Base-by-base conservation (phyloP, 1,140 invertebrate genomes). In the Atopsyche davidsoni region DNA sequence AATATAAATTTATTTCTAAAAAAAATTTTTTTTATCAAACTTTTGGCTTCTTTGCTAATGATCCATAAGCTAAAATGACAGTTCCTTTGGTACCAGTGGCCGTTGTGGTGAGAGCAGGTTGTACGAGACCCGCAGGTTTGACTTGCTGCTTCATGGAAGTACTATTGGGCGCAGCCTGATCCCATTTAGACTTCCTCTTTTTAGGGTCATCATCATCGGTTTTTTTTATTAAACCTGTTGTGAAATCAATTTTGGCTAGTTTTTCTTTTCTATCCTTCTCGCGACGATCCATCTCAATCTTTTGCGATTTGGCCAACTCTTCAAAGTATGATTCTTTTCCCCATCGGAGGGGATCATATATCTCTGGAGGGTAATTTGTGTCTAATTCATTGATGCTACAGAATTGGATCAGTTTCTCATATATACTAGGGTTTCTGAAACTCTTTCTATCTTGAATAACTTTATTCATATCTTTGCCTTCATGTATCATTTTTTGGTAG, bases 371-470 rank as follows among this genome's bases (percentile, higher is more conserved):
- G 76, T 94, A 97, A 73, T 96, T 96, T 13, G 92, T 96, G 57
- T 93, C 93, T 60, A 95, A 77, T 72, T 96, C 93, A 74, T 97
- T 93, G 39, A 98, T 93, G 57, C 83, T 82, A 77, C 91, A 94
- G 74, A 87, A 93, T 55, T 92, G 85, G 60, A 98, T 93, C 0
- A 97, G 69, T 67, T 96, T 97, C 65, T 96, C 92, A 73, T 97
- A 98, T 65, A 98, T 98, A 62, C 92, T 94, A 25, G 93, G 94
- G 76, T 98, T 98, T 43, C 93, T 78, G 63, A 96, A 96, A 62
- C 89, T 87, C 69, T 96, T 97, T 54, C 87, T 81, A 48, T 85
- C 82, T 65, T 96, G 92, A 49, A 97, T 96, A 2, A 86, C 73
- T 50, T 78, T 78, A 70, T 95, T 96, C 84, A 96, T 89, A 65